Evolutionary conservation across 2,113 vertebrate genomes (phyloP), one percentile per base, ranked within the genome.

Genomic region (Mustelus asterias): DNA sequence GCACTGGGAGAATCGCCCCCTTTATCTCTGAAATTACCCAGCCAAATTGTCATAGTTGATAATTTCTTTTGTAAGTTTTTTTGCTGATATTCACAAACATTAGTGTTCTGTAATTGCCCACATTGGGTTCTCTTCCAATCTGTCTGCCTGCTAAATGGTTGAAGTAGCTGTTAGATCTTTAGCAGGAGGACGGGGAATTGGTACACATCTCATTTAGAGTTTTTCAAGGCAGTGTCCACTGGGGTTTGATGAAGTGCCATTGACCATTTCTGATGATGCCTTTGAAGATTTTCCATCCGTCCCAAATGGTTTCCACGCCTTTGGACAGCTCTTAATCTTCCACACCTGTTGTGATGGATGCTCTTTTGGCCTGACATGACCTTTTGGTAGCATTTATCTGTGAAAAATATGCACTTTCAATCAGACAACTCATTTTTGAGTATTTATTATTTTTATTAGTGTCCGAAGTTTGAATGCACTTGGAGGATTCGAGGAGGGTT

Each of bases 221-320:
- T 65, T 90, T 16, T 67, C 60, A n/a, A 65, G n/a, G 89, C 89
- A 41, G 6, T 20, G 89, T 93, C 89, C 89, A 65, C 6, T 93
- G 89, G 60, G n/a, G n/a, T 93, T 93, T 93, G 89, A 65, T 65
- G 89, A 33, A 93, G 60, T 93, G 29, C 65, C n/a, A 18, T 16
- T 93, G 89, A 93, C 18, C 20, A 10, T 37, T 33, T 10, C 88
- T 63, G 48, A 90, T 60, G 29, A 16, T 16, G 54, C 86, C 60
- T 65, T 93, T 93, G 60, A 93, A 6, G 14, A 22, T 93, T 93
- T 93, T 67, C 89, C 89, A 93, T 93, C 60, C 60, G 41, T 93
- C 60, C 33, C 60, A 93, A 37, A 60, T 93, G 33, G 1, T 93
- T 37, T 93, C 33, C 18, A 22, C 65, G 16, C 18, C 18, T 93